Evolutionary conservation across 2,888 invertebrate species (phyloP), one percentile per base, ranked within the genome.

Genomic region (Hypsopygia costalis): DNA sequence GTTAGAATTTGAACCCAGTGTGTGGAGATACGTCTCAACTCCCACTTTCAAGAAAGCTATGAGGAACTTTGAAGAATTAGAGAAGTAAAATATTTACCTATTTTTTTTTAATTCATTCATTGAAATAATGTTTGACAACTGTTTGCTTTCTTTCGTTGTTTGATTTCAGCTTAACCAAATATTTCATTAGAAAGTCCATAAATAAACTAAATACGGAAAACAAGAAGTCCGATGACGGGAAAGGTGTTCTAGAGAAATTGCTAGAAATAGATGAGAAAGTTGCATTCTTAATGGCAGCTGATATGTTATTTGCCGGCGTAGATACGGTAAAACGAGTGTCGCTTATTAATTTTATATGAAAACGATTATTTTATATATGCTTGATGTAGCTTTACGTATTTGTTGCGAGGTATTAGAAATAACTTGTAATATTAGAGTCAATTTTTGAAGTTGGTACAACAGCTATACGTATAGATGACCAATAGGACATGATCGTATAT

Each of bases 251-350:
- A 41, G 91, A 93, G 57, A 91, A 91, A 55, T 64, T 94, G 11
- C 62, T 92, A 0, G 86, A 85, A 36, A 85, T 91, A 5, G 90
- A 93, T 57, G 86, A 90, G 54, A 75, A 90, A 39, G 72, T 91
- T 1, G 94, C 93, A 0, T 62, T 90, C 11, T 85, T 91, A 9
- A 92, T 93, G 91, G 91, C 92, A 1, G 74, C 90, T 49, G 94
- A 94, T 53, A 90, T 94, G 90, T 58, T 94, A 29, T 82, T 91
- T 34, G 93, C 92, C 11, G 93, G 93, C 34, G 86, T 93, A 6
- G 94, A 94, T 69, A 93, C 93, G 46, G 93, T 94, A 72, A 79
- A 51, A n/a, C n/a, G n/a, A n/a, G n/a, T n/a, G n/a, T n/a, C n/a
- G n/a, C n/a, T n/a, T n/a, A n/a, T n/a, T n/a, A n/a, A n/a, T n/a